These are phyloP conservation scores for Mus minutoides DNA, from an alignment of 2,797 vertebrate species.

Conservation along the genomic window DNA sequence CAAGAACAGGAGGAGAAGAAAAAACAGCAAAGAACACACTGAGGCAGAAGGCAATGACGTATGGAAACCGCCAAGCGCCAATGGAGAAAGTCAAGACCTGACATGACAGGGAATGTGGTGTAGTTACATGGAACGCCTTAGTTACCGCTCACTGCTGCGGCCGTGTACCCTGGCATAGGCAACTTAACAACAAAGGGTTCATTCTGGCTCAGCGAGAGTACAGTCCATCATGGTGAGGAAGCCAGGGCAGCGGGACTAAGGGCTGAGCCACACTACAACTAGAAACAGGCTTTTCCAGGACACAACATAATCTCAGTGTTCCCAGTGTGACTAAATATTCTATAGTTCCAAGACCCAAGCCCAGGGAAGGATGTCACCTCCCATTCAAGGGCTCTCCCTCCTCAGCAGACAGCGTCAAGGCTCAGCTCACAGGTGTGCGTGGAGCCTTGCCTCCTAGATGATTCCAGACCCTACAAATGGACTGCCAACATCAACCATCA, in stretches of 20 bases:
- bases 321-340: background rate
- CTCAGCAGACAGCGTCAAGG: background rate
- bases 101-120: background rate
- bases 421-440: background rate
- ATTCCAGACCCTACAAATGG: background rate
- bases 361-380: background rate
- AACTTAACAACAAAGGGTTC: background rate
- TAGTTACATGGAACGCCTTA: no score
- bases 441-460: background rate
- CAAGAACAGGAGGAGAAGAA: background rate
- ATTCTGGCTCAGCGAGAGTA: background rate
- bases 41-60: background rate
- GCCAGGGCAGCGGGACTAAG: background rate
- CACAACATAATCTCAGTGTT: background rate
- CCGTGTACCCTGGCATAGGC: background rate
- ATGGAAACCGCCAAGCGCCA: background rate
- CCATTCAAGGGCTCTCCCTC: background rate
- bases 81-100: background rate
- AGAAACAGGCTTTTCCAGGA: background rate
- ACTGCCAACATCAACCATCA: background rate
- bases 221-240: background rate
- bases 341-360: background rate
- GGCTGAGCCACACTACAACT: no score
- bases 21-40: background rate
- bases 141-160: background rate